Evolutionary conservation across 2,888 invertebrate genomes (phyloP).

Genomic region (Pollenia griseotomentosa): DNA sequence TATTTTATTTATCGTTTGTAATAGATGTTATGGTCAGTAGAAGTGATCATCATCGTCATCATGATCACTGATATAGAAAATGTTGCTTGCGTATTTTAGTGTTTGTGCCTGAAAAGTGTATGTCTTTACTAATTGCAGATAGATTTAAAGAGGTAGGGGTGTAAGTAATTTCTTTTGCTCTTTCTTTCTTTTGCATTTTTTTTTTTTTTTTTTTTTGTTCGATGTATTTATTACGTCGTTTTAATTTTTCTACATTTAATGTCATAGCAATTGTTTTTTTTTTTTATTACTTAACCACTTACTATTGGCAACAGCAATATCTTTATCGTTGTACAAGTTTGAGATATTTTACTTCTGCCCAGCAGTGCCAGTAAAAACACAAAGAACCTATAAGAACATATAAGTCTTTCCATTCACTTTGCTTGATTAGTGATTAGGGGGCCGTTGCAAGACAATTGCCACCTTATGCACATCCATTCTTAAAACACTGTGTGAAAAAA

Average conservation of each 20-base stretch:
- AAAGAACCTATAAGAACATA: no score
- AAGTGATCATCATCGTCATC: conserved; percentile 20
- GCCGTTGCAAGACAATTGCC: no score
- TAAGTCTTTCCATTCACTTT: no score
- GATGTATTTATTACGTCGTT: not conserved
- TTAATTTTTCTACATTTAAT: conserved; percentile 19
- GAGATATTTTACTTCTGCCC: conserved; percentile 37
- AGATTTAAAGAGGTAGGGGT: not conserved
- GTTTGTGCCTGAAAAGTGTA: conserved; percentile 27
- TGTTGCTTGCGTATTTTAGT: conserved; percentile 8
- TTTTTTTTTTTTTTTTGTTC: conserved; percentile 18
- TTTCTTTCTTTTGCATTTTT: not conserved
- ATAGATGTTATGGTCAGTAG: conserved; percentile 47
- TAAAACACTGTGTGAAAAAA: no score
- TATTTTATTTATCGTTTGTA: conserved; percentile 10
- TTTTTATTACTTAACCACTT: conserved; percentile 47
- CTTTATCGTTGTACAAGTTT: conserved; percentile 1
- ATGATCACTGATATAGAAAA: conserved; percentile 5
- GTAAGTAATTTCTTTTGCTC: not conserved
- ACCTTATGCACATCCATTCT: no score
- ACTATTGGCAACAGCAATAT: conserved; percentile 27
- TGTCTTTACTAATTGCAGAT: no score
- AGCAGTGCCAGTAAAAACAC: not conserved
- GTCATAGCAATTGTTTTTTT: conserved; percentile 53
- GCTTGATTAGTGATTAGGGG: no score